phyloP scores from a whole-genome alignment of 30 jellyfish, hydroid and myxozoan species.

The Clytia hemisphaerica region DNA sequence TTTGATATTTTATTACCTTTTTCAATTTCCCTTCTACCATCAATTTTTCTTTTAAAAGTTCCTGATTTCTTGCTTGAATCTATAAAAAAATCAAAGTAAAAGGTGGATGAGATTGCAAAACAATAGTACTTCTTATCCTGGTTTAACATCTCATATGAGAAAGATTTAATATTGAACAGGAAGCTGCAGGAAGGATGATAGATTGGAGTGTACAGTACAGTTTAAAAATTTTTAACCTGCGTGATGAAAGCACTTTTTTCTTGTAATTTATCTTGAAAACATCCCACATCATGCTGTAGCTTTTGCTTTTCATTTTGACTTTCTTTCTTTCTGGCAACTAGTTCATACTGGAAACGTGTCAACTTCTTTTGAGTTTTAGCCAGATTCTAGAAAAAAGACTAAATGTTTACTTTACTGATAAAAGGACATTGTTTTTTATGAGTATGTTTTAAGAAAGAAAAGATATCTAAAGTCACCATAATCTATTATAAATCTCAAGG shows the following conservation, averaged over 20 bases:
- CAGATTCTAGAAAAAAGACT: constrained; percentile 21
- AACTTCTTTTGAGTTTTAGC: constrained; percentile 20
- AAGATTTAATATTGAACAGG: background rate
- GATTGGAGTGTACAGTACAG: background rate
- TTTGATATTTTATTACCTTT: no score
- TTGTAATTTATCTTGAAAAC: background rate
- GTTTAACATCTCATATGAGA: background rate
- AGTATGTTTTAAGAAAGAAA: no score
- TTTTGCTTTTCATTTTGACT: background rate
- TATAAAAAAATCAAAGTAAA: no score
- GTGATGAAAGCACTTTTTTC: constrained; percentile 3
- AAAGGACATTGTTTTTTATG: no score
- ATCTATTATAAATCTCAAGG: no score
- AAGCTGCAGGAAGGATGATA: background rate
- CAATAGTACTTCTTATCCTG: background rate
- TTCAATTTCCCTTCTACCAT: no score
- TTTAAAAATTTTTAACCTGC: background rate
- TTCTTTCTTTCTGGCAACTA: background rate
- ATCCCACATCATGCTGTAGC: background rate
- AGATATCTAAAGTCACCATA: no score
- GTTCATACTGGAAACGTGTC: constrained; percentile 15
- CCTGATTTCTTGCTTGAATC: no score
- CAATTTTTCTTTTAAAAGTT: no score
- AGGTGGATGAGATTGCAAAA: no score
- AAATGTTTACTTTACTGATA: no score